Conservation (phyloP, 2,888 invertebrate genomes). For the Tetranychus truncatus region DNA sequence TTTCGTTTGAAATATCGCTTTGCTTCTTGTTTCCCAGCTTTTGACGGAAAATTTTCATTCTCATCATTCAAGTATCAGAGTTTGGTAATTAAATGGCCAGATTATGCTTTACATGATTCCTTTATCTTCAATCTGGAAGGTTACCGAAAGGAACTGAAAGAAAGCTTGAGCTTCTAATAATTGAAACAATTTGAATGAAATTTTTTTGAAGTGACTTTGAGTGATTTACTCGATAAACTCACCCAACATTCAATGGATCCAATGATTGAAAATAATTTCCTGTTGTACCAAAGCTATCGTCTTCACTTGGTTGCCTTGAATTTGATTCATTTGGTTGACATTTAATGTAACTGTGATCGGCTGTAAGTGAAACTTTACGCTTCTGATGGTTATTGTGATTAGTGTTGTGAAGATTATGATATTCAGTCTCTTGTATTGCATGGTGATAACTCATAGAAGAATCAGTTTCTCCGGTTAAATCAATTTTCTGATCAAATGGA, state of each 20-base stretch:
- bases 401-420: not conserved
- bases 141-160: no score
- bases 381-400: not conserved
- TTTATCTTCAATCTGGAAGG: no score
- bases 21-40: no score
- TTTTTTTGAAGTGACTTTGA: not conserved
- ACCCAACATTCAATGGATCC: conserved; percentile 9
- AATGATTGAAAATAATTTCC: conserved; percentile 1
- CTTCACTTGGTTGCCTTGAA: not conserved
- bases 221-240: not conserved
- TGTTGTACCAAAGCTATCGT: not conserved
- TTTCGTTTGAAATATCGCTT: no score
- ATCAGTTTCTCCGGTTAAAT: not conserved
- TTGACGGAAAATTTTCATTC: no score
- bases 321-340: conserved; percentile 3
- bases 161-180: no score
- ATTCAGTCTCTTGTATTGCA: not conserved
- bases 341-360: not conserved
- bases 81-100: no score
- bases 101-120: no score
- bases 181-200: no score
- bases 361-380: not conserved
- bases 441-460: not conserved
- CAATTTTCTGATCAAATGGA: not conserved
- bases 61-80: no score